These are phyloP conservation scores for Sebastes kiyomatsui DNA, from an alignment of 2,797 vertebrate genomes.

Conservation along the genomic window DNA sequence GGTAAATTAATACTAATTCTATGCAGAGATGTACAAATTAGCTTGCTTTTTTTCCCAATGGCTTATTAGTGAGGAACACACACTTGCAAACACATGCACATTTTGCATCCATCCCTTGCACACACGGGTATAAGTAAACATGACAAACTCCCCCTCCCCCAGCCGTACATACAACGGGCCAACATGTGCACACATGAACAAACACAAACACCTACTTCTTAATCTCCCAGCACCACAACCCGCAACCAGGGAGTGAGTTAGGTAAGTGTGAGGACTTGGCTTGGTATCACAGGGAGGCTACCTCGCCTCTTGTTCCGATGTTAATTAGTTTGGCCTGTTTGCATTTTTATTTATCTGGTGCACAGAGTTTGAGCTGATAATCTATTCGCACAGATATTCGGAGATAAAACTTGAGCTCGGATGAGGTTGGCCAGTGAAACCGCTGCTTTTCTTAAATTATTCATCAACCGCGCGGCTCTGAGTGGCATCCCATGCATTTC, in stretches of 20 bases:
- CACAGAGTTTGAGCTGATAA: constrained; percentile 62
- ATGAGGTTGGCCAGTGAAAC: constrained; percentile 47
- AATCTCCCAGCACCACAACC: constrained; percentile 51
- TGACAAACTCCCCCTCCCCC: constrained; percentile 20
- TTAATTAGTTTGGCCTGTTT: constrained; percentile 80
- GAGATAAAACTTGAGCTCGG: constrained; percentile 55
- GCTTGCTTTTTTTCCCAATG: constrained; percentile 54
- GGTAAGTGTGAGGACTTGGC: constrained; percentile 70
- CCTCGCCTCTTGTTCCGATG: constrained; percentile 63
- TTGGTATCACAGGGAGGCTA: constrained; percentile 58
- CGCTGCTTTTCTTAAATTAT: constrained; percentile 68
- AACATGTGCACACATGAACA: constrained; percentile 21
- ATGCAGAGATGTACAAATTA: constrained; percentile 77
- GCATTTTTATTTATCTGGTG: constrained; percentile 66
- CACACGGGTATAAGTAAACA: constrained; percentile 50
- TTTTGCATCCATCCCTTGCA: constrained; percentile 3
- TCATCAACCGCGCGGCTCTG: constrained; percentile 37
- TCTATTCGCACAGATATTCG: constrained; percentile 66
- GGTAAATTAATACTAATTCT: constrained; percentile 80
- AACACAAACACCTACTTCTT: constrained; percentile 42
- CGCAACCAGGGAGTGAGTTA: constrained; percentile 64
- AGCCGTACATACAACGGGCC: not conserved
- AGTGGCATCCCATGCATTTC: constrained; percentile 68
- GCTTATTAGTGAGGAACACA: constrained; percentile 64
- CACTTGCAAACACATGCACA: not conserved